These are phyloP conservation scores for Arctopsyche grandis DNA, from an alignment of 1,140 invertebrate genomes.

Conservation along the genomic window DNA sequence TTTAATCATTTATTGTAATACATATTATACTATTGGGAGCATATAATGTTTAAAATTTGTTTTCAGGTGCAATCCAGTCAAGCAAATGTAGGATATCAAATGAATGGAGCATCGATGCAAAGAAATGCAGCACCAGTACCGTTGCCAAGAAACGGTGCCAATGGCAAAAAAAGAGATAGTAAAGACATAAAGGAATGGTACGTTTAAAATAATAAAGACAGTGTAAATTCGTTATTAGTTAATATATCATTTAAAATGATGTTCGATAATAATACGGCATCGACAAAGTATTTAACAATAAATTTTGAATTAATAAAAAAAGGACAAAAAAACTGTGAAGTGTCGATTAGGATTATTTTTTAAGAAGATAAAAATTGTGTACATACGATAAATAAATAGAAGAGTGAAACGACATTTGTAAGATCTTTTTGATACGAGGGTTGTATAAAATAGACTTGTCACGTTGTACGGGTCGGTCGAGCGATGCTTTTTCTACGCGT, in stretches of 20 bases:
- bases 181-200: constrained; percentile 96
- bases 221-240: constrained; percentile 3
- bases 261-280: background rate
- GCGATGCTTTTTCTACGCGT: constrained; percentile 26
- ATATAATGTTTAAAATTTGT: constrained; percentile 31
- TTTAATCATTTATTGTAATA: constrained; percentile 51
- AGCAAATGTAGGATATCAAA: constrained; percentile 53
- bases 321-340: background rate
- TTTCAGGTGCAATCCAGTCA: constrained; percentile 53
- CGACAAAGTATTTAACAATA: background rate
- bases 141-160: constrained; percentile 64
- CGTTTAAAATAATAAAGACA: constrained; percentile 68
- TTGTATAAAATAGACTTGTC: constrained; percentile 5
- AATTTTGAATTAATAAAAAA: background rate
- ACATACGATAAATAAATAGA: background rate
- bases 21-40: background rate
- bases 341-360: background rate
- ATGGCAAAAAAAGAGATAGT: constrained; percentile 79
- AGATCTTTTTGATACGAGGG: constrained; percentile 13
- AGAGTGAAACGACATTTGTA: background rate
- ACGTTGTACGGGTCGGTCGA: background rate
- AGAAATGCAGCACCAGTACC: constrained; percentile 52
- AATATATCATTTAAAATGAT: background rate
- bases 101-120: constrained; percentile 52
- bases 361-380: background rate